Evolutionary conservation across 2,888 invertebrate genomes (phyloP), one percentile per base, ranked within the genome.

Genomic region (Teleogryllus oceanicus): DNA sequence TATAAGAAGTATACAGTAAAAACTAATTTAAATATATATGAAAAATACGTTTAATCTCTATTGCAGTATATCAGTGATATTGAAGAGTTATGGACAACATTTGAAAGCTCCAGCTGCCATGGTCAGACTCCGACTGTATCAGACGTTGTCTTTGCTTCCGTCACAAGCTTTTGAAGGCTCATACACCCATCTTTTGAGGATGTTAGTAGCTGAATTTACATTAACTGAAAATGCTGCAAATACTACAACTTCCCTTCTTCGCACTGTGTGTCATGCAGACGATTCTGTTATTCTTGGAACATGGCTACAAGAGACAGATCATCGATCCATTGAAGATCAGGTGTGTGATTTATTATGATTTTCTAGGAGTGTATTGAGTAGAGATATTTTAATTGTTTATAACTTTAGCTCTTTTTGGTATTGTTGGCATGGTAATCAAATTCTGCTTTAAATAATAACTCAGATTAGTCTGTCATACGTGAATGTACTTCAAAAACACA

Each of bases 271-370:
- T 84, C 95, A 96, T 85, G 93, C 93, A 11, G 95, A 96, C 85
- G 96, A 96, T 87, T 95, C 96, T 0, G 95, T 97, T 75, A 93
- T 99, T 80, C 89, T 98, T 62, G 97, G 97, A 16, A 96, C 96
- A 78, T 97, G 97, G 96, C 90, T 98, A 75, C 96, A 97, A 86
- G 97, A 98, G 86, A 97, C 97, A 0, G 98, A 98, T 87, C 98
- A 99, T 87, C 93, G 96, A 82, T 94, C 94, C 77, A 96, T 99
- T 83, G 99, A 99, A 88, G 98, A 98, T 89, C 98, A 98, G 93
- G 98, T 98, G 80, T 75, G 81, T 62, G 76, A 74, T 37, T 79
- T 74, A n/a, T 74, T n/a, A 10, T n/a, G 13, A 80, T 81, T 79
- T 81, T 82, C 79, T 76, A 75, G 74, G 37, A 20, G 20, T 37